These are phyloP conservation scores for Myrmecophaga tridactyla DNA, from an alignment of 2,113 vertebrate species.

Conservation along the genomic window DNA sequence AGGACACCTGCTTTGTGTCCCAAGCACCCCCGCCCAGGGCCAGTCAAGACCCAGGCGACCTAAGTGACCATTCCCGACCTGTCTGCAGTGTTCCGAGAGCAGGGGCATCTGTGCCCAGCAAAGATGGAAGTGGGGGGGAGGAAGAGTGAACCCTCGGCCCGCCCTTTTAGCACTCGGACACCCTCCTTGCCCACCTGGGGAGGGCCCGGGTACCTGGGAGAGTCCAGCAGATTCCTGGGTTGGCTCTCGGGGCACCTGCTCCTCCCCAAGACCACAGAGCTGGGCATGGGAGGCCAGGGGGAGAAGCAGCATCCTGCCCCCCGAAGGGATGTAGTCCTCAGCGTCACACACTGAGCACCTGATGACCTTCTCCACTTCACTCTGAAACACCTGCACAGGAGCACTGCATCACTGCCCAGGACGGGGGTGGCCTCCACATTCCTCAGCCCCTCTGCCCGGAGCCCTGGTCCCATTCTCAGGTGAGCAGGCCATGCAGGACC, in stretches of 20 bases:
- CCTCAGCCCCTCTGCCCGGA: too few species aligned
- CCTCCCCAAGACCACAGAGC: neutral
- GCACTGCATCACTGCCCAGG: too few species aligned
- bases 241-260: neutral
- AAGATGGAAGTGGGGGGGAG: rapidly evolving
- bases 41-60: neutral
- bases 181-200: neutral
- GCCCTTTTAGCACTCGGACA: too few species aligned
- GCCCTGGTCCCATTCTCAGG: neutral
- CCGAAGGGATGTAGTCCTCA: neutral
- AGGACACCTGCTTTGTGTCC: neutral
- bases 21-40: neutral
- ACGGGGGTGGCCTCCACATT: too few species aligned
- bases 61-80: too few species aligned
- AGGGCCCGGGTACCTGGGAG: neutral
- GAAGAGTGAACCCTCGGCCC: too few species aligned
- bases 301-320: neutral
- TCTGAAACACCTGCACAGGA: neutral
- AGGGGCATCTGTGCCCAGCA: neutral
- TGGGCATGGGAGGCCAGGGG: neutral
- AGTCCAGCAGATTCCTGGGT: neutral
- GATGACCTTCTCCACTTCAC: neutral
- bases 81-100: neutral
- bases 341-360: neutral
- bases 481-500: too few species aligned